These are phyloP conservation scores for Hepsetus odoe DNA, from an alignment of 2,113 vertebrate genomes.

Conservation along the genomic window DNA sequence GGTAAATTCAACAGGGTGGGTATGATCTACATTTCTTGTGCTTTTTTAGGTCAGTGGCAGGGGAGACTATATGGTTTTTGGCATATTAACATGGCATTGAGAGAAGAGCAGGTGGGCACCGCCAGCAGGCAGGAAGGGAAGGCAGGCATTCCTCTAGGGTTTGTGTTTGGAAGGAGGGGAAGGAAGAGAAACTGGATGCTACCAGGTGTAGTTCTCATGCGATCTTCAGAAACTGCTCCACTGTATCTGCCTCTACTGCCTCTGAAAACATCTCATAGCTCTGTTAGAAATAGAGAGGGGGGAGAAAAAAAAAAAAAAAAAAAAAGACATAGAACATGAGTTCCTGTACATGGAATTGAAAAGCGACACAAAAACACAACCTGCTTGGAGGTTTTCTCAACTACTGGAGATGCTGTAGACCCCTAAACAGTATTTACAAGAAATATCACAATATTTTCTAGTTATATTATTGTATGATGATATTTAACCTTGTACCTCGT, in stretches of 20 bases:
- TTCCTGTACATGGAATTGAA: neutral
- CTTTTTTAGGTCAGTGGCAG: constrained; percentile 39
- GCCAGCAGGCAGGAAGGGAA: constrained; percentile 61
- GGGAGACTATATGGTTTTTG: constrained; percentile 70
- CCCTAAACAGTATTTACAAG: too few species aligned
- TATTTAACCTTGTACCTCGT: too few species aligned
- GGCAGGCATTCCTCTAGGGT: constrained; percentile 33
- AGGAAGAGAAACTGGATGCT: constrained; percentile 35
- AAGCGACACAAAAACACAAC: neutral
- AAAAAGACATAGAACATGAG: neutral
- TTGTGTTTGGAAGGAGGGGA: neutral
- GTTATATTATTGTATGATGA: too few species aligned
- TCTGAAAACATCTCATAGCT: constrained; percentile 90
- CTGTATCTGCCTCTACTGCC: constrained; percentile 88
- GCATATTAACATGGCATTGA: constrained; percentile 74
- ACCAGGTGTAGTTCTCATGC: constrained; percentile 72
- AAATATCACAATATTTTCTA: too few species aligned
- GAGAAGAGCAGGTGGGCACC: constrained; percentile 55
- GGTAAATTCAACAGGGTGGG: constrained; percentile 24
- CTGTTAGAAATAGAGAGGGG: too few species aligned
- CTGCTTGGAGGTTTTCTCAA: too few species aligned
- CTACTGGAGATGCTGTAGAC: too few species aligned
- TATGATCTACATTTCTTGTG: constrained; percentile 28
- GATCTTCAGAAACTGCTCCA: constrained; percentile 93
- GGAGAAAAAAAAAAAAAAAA: too few species aligned